phyloP scores from a whole-genome alignment of 2,797 vertebrate genomes.

The Spheniscus humboldti region DNA sequence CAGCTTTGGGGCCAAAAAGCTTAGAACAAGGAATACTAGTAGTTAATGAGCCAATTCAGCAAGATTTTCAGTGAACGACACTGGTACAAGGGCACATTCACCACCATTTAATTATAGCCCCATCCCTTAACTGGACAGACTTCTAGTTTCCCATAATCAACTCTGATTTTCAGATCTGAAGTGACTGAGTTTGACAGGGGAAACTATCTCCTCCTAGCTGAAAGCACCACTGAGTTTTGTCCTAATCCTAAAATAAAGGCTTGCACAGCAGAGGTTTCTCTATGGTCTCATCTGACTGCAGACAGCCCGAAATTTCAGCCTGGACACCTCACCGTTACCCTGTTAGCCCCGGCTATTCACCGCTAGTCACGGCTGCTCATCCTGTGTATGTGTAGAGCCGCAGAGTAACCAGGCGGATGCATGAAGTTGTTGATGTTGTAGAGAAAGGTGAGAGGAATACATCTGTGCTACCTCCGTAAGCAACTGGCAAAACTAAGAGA shows the following conservation, averaged over 20 bases:
- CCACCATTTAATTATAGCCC: not conserved
- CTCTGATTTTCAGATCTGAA: not conserved
- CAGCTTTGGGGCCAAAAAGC: not conserved
- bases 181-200: not conserved
- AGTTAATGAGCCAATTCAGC: not conserved
- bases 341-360: not conserved
- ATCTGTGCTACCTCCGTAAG: not conserved
- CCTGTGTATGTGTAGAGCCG: not conserved
- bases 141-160: not conserved
- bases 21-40: not conserved
- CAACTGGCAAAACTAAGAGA: not conserved
- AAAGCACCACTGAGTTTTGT: not conserved
- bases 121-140: not conserved
- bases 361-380: not conserved
- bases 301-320: not conserved
- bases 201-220: not conserved
- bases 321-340: not conserved
- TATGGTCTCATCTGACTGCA: not conserved
- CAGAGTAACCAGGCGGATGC: not conserved
- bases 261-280: not conserved
- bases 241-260: not conserved
- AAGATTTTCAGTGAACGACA: not conserved
- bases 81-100: not conserved
- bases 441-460: not conserved
- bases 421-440: not conserved